phyloP scores from a whole-genome alignment of 2,888 invertebrate species.

The Lycaena phlaeas region DNA sequence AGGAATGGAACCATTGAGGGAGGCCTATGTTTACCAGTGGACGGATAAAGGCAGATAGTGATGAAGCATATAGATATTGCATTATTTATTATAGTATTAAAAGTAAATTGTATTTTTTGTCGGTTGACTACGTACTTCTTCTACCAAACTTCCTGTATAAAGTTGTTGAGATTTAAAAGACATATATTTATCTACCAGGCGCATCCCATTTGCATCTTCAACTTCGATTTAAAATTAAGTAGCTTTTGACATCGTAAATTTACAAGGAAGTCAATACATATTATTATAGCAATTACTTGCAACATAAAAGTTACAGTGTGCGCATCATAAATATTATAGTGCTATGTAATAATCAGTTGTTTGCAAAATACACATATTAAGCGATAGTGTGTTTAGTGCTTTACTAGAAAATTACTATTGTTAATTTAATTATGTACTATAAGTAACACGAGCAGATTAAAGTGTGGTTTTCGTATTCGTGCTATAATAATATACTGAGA shows the following conservation, averaged over 20 bases:
- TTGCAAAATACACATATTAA: background rate
- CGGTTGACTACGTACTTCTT: no score
- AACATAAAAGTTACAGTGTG: constrained; percentile 1
- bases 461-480: background rate
- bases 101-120: no score
- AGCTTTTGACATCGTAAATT: background rate
- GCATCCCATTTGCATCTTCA: background rate
- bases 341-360: background rate
- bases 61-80: no score
- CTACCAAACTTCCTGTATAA: no score
- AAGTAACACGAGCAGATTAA: background rate
- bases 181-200: no score
- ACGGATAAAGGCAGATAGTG: no score
- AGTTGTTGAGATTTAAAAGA: no score
- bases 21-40: no score
- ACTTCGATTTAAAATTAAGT: background rate
- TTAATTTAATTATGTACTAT: constrained; percentile 1
- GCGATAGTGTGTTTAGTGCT: background rate
- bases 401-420: constrained; percentile 3
- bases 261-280: background rate
- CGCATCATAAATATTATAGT: background rate
- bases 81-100: no score
- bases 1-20: no score
- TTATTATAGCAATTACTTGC: background rate
- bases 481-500: no score